Evolutionary conservation across 2,113 vertebrate genomes (phyloP), one percentile per base, ranked within the genome.

Genomic region (Onychostoma macrolepis): DNA sequence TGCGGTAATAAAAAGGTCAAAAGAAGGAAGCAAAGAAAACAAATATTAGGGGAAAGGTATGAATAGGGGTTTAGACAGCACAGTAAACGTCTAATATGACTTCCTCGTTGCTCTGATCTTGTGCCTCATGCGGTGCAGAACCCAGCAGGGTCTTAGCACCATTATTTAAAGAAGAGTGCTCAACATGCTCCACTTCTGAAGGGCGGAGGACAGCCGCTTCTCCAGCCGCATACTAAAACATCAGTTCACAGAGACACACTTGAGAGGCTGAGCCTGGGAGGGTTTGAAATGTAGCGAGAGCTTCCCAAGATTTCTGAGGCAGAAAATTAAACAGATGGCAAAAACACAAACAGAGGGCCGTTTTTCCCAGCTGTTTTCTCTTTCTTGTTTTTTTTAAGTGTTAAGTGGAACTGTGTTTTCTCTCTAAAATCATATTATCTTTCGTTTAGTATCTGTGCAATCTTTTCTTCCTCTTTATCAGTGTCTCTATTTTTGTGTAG

Each of bases 291-390:
- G 33, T 58, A 84, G 69, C 17, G 41, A 75, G 69, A 13, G 69
- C 69, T 33, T 75, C 48, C 8, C 8, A 0, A 58, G 83, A 56
- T 74, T 74, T 84, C 83, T 84, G 30, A 84, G 28, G 67, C 83
- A 84, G 67, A 84, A 84, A 84, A 84, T 84, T 84, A 74, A 84
- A 75, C 83, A 84, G 83, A 84, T 84, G 83, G 67, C 67, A 58
- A 53, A 48, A 83, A 33, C 43, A 33, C 17, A 84, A 56, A 56
- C 63, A 71, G 17, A 71, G 43, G 43, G 67, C 21, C 67, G 24
- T 45, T 65, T 67, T 36, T 26, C 61, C 78, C 67, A 87, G 86
- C 69, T 76, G 86, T 76, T 87, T 81, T 82, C 48, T 71, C 28
- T 1, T 17, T 72, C 11, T 74, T 48, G 6, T 56, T 65, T 45